These are phyloP conservation scores for Anomalospiza imberbis DNA, from an alignment of 2,797 vertebrate species.

Conservation along the genomic window DNA sequence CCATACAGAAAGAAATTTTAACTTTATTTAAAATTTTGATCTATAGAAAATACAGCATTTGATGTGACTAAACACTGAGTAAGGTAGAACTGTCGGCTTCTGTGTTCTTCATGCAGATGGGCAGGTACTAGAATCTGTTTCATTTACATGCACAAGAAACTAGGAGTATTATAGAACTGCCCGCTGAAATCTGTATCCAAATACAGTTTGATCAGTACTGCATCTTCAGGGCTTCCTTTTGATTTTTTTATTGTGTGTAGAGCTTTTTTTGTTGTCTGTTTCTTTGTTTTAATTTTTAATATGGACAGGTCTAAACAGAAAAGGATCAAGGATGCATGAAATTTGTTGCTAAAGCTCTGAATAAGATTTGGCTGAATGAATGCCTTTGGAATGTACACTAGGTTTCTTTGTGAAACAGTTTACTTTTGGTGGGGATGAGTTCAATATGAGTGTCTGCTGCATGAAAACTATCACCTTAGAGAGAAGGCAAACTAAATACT, in stretches of 20 bases:
- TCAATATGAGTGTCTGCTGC: background rate
- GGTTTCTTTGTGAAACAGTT: background rate
- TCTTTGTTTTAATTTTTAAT: background rate
- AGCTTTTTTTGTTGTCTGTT: rapidly evolving
- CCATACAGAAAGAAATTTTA: background rate
- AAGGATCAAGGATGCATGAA: background rate
- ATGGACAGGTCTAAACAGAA: background rate
- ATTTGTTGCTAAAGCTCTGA: background rate
- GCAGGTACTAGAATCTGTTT: background rate
- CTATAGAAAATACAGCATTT: background rate
- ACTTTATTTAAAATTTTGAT: background rate
- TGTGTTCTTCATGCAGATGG: background rate
- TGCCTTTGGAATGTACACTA: background rate
- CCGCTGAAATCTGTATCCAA: background rate
- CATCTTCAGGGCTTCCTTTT: background rate
- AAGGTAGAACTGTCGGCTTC: background rate
- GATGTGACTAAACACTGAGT: background rate
- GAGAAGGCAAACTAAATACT: background rate
- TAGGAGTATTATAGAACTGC: background rate
- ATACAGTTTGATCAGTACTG: background rate
- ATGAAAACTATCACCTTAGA: background rate
- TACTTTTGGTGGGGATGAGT: background rate
- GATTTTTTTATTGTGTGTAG: background rate
- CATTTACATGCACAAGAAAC: background rate
- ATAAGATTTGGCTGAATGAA: background rate